Base-by-base conservation (phyloP, 2,113 vertebrate species). In the Theristicus caerulescens region DNA sequence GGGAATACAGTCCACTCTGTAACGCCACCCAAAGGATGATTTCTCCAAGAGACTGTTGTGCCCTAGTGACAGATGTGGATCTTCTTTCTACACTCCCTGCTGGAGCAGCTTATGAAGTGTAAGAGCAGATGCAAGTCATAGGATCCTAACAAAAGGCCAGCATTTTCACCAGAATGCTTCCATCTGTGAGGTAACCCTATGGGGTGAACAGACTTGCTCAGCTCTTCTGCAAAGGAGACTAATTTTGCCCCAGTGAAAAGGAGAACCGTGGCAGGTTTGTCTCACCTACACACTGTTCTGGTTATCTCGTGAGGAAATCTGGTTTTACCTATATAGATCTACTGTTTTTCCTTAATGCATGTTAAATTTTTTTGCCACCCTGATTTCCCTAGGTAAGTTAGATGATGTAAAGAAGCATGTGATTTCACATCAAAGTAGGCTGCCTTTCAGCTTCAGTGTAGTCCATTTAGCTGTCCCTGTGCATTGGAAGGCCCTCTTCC, bases 121-220 rank as follows among this genome's bases (percentile, higher is more conserved):
- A 25, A 40, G 59, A 64, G 44, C 12, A 67, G 58, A 36, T 47
- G 22, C 25, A 58, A 20, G 24, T 19, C 55, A 16, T 32, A 58
- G 67, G 81, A 54, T 54, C 5, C 19, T 62, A 77, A 52, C 27
- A 20, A 17, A 57, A 73, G 69, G 18, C 44, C 52, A 34, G 58
- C 55, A 34, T 22, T 81, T 40, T 14, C 32, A 65, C 10, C 38
- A 52, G 44, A 16, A 42, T 12, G 6, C 11, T 13, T 34, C 44
- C 5, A 6, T 7, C 49, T 51, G 5, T 4, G 19, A 66, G 74
- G 55, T 10, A 38, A 4, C 31, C 22, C 46, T 40, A 2, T 24
- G 0, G 17, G 64, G 17, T 25, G 61, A 31, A 34, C 0, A 3
- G 51, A 22, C 16, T 16, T 11, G 13, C 40, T 42, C 55, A 34